Conservation (phyloP, 2,888 invertebrate genomes). For the Sphaerophoria taeniata region DNA sequence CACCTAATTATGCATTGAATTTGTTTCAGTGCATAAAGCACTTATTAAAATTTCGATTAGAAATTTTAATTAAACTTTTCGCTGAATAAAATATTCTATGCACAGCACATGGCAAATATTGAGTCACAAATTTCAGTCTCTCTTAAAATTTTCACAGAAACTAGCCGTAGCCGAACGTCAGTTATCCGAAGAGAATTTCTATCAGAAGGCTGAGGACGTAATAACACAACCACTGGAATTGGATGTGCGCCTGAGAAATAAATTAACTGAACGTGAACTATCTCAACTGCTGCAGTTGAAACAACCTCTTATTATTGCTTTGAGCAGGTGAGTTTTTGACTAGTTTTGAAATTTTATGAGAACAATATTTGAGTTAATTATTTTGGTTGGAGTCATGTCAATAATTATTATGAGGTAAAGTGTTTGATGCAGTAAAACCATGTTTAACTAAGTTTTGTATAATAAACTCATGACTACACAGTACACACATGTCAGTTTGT, state of each 20-base stretch:
- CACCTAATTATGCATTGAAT: not conserved
- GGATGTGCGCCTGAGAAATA: constrained; percentile 72
- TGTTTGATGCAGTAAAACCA: too few relatives aligned
- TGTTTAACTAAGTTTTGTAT: too few relatives aligned
- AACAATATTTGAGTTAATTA: not conserved
- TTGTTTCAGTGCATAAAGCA: constrained; percentile 12
- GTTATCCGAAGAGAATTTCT: constrained; percentile 65
- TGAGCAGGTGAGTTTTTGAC: constrained; percentile 78
- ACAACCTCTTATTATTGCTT: constrained; percentile 79
- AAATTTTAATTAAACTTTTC: constrained; percentile 67
- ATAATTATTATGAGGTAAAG: too few relatives aligned
- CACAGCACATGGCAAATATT: constrained; percentile 38
- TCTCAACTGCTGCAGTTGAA: constrained; percentile 76
- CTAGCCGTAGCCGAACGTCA: constrained; percentile 69
- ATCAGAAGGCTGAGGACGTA: constrained; percentile 69
- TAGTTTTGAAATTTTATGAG: not conserved
- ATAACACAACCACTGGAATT: constrained; percentile 45
- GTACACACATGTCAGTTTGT: too few relatives aligned
- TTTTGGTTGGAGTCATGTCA: not conserved
- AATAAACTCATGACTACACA: too few relatives aligned
- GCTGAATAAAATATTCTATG: constrained; percentile 13
- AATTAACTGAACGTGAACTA: constrained; percentile 72
- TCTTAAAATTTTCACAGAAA: constrained; percentile 43
- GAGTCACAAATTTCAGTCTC: constrained; percentile 30
- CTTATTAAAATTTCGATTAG: constrained; percentile 44